phyloP scores from a whole-genome alignment of 2,113 vertebrate species.

The Psittacula cyanocephala region DNA sequence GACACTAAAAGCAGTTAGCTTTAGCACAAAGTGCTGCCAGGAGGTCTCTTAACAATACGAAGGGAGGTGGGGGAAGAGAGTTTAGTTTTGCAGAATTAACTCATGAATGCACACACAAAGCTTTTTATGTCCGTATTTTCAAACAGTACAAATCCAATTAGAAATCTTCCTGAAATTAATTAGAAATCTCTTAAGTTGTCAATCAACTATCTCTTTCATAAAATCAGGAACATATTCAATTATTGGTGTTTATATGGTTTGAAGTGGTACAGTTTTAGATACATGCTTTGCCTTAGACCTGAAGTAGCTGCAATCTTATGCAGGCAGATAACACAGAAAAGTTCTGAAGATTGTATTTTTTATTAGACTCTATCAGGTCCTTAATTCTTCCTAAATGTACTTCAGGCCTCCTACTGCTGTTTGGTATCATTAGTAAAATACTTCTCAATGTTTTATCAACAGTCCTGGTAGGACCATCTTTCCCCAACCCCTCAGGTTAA shows the following conservation, averaged over 20 bases:
- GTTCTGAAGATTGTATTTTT: not conserved
- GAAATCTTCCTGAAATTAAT: not conserved
- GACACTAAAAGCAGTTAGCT: not conserved
- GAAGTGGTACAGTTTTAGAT: not conserved
- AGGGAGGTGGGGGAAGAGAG: not conserved
- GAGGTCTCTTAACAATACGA: not conserved
- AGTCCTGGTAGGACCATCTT: not conserved
- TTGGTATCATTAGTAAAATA: not conserved
- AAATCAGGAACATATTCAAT: not conserved
- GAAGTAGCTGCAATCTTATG: not conserved
- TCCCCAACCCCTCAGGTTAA: not conserved
- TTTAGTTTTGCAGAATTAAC: not conserved
- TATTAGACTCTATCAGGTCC: not conserved
- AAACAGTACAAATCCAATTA: not conserved
- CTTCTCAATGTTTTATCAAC: not conserved
- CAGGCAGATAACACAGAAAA: not conserved
- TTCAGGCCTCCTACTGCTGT: not conserved
- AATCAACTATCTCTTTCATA: not conserved
- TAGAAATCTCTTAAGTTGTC: not conserved
- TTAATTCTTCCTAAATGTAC: not conserved
- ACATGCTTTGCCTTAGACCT: not conserved
- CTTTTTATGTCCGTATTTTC: not conserved
- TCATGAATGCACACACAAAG: not conserved
- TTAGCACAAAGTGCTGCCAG: not conserved
- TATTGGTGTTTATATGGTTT: not conserved